These are phyloP conservation scores for Bufotes viridis DNA, from an alignment of 2,797 vertebrate species.

Conservation along the genomic window DNA sequence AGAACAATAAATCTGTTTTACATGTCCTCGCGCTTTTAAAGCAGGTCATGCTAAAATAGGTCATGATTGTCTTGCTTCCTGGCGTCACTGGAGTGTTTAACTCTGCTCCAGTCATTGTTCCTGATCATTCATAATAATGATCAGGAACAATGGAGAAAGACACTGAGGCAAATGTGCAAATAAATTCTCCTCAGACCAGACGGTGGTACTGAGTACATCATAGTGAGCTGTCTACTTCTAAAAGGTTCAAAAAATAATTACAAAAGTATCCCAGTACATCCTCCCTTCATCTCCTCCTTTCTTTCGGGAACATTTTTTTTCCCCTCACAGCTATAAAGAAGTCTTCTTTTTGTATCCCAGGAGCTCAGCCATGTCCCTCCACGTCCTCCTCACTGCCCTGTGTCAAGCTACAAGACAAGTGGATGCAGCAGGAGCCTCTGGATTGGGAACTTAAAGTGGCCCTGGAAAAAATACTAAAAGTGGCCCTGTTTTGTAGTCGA, in stretches of 20 bases:
- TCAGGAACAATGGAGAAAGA: not conserved
- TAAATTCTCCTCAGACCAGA: not conserved
- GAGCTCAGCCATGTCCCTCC: too few relatives aligned
- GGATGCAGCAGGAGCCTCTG: too few relatives aligned
- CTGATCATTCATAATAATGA: not conserved
- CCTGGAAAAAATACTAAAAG: too few relatives aligned
- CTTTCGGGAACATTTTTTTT: too few relatives aligned
- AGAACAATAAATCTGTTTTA: not conserved
- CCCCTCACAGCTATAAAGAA: too few relatives aligned
- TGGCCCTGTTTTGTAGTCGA: too few relatives aligned
- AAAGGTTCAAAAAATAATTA: not conserved
- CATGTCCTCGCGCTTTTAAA: not conserved
- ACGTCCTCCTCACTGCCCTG: too few relatives aligned
- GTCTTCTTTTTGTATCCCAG: too few relatives aligned
- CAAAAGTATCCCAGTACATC: too few relatives aligned
- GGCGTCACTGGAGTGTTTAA: not conserved
- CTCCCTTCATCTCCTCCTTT: too few relatives aligned
- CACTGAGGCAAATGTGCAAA: not conserved
- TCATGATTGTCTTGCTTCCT: not conserved
- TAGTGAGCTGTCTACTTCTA: not conserved
- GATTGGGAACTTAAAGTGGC: too few relatives aligned
- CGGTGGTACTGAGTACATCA: not conserved
- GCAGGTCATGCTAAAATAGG: slow-evolving; percentile 3
- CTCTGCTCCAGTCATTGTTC: not conserved
- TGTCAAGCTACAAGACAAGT: too few relatives aligned